Base-by-base conservation (phyloP, 2,888 invertebrate genomes). In the Oligia strigilis region DNA sequence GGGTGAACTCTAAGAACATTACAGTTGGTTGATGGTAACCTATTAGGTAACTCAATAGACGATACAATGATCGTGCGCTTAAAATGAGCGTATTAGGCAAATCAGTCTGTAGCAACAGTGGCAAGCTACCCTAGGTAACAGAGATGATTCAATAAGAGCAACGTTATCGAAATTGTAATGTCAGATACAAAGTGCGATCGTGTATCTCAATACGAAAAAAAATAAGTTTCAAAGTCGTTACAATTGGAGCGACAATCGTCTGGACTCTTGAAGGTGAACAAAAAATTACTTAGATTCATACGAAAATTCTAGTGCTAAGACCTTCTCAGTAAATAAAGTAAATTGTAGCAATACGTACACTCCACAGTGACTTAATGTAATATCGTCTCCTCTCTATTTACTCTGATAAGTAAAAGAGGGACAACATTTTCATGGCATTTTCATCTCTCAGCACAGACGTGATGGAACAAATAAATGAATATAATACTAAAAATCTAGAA, bases 381-480 rank as follows among this genome's bases (percentile, higher is more conserved):
- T 93, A 92, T 92, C 91, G 84, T 90, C 82, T 91, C 89, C 89
- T 95, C 96, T 94, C 94, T 94, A 74, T 94, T 92, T 91, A 89
- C 93, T 92, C 89, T 89, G 89, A 90, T 93, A 93, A 89, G 93
- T 90, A 90, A 90, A 94, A 96, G 90, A 93, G 93, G 92, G 96
- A 95, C 93, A 89, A 91, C 92, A 91, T 94, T 95, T 96, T 95
- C 95, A 95, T 96, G 93, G 95, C 94, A 94, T 96, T 96, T 96
- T 96, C 96, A 96, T 96, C 94, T 94, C 93, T 93, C 94, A 91
- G 93, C 93, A 95, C 94, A 95, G 94, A 96, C 95, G 95, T 95
- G 95, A 95, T 95, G 94, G 94, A 95, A 95, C 95, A 96, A 96
- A 96, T 94, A 96, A 95, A 96, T 96, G 96, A 96, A 96, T 96